Conservation (phyloP, 2,797 vertebrate genomes). For the Geotrypetes seraphini region DNA sequence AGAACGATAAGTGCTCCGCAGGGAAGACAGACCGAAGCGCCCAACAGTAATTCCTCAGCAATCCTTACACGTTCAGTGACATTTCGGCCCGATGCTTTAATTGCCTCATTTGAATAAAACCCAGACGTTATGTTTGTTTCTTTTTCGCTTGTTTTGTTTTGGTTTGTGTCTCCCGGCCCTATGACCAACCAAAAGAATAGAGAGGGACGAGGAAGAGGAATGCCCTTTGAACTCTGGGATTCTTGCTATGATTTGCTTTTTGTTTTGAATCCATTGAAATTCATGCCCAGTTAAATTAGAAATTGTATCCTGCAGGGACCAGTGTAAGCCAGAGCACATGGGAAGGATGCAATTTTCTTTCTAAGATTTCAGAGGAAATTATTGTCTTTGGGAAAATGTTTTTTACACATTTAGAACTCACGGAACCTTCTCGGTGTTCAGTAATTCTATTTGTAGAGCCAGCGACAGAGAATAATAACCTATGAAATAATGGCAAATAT, state of each 20-base stretch:
- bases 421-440: too few relatives aligned
- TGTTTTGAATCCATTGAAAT: slow-evolving; percentile 46
- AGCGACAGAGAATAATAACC: too few relatives aligned
- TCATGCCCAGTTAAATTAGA: slow-evolving; percentile 35
- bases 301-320: background rate
- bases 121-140: slow-evolving; percentile 48
- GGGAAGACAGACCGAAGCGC: slow-evolving; percentile 47
- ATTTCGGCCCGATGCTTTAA: slow-evolving; percentile 51
- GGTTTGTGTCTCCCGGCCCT: slow-evolving; percentile 34
- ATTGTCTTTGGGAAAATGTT: too few relatives aligned
- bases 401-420: too few relatives aligned
- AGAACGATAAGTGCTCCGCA: slow-evolving; percentile 19
- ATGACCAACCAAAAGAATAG: slow-evolving; percentile 44
- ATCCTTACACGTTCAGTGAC: slow-evolving; percentile 36
- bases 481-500: too few relatives aligned
- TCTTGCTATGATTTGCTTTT: slow-evolving; percentile 32
- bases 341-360: too few relatives aligned
- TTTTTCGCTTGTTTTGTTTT: slow-evolving; percentile 38
- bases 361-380: too few relatives aligned
- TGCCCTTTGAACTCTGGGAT: slow-evolving; percentile 33
- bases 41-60: slow-evolving; percentile 48
- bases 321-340: background rate
- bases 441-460: too few relatives aligned
- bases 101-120: slow-evolving; percentile 61
- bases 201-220: slow-evolving; percentile 26